Evolutionary conservation across 2,113 vertebrate genomes (phyloP).

Genomic region (Taxidea taxus): DNA sequence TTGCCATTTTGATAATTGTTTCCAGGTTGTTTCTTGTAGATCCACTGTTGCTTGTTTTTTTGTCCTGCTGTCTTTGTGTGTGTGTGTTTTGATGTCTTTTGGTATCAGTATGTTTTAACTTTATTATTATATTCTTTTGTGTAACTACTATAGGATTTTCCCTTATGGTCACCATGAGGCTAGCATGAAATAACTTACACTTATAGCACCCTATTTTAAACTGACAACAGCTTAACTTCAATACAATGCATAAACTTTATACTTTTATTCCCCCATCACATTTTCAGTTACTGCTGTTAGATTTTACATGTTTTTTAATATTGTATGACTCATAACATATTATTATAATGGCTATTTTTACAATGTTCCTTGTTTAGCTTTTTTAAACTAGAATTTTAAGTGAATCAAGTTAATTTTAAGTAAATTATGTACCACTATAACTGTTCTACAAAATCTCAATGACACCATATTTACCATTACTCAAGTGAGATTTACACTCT

Average conservation of each 20-base stretch:
- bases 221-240: not conserved
- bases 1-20: not conserved
- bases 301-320: not conserved
- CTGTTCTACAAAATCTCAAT: not conserved
- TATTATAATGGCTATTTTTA: not conserved
- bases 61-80: not conserved
- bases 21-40: not conserved
- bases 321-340: not conserved
- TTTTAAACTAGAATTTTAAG: not conserved
- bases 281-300: not conserved
- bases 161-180: not conserved
- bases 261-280: not conserved
- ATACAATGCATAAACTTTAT: not conserved
- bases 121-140: not conserved
- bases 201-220: not conserved
- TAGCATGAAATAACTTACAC: not conserved
- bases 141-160: not conserved
- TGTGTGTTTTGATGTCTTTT: not conserved
- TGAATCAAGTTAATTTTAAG: not conserved
- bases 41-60: not conserved
- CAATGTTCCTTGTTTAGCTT: not conserved
- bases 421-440: not conserved
- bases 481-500: not conserved
- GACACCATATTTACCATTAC: not conserved
- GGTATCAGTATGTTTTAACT: not conserved